Evolutionary conservation across 2,888 invertebrate genomes (phyloP).

Genomic region (Chaetoderma sp.): DNA sequence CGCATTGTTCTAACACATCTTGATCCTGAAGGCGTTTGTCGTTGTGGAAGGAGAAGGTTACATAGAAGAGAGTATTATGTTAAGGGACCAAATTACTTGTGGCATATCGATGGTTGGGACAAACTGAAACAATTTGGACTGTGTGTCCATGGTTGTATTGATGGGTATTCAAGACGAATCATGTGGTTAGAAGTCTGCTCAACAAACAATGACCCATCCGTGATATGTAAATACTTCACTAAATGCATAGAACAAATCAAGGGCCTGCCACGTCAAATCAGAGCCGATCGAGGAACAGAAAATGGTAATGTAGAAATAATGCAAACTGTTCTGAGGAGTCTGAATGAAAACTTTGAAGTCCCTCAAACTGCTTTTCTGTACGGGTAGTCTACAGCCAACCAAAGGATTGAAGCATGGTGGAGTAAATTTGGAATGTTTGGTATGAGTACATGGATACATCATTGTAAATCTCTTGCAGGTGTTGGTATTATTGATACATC

Average conservation of each 20-base stretch:
- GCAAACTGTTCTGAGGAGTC: not conserved
- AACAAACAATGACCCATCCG: conserved; percentile 8
- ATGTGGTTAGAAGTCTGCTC: conserved; percentile 12
- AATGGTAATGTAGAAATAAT: too few relatives aligned
- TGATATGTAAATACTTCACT: conserved; percentile 2
- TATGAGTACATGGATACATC: not conserved
- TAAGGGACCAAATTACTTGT: conserved; percentile 7
- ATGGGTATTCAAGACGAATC: conserved; percentile 7
- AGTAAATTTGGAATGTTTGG: not conserved
- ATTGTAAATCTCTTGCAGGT: not conserved
- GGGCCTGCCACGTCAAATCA: not conserved
- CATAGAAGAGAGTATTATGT: not conserved
- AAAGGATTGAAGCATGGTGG: too few relatives aligned
- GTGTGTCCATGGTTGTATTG: conserved; percentile 12
- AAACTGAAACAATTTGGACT: conserved; percentile 10
- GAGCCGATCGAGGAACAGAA: conserved; percentile 14
- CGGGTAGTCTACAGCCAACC: too few relatives aligned
- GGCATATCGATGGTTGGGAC: conserved; percentile 18
- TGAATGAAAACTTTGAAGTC: not conserved
- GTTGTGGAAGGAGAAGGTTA: not conserved
- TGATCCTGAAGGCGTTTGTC: not conserved
- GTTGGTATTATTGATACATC: conserved; percentile 1
- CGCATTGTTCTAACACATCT: not conserved
- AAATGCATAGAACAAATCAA: not conserved
- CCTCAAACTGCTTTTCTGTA: not conserved